These are phyloP conservation scores for Micromussa lordhowensis DNA, from an alignment of 92 coral and sea anemone species.

Conservation along the genomic window DNA sequence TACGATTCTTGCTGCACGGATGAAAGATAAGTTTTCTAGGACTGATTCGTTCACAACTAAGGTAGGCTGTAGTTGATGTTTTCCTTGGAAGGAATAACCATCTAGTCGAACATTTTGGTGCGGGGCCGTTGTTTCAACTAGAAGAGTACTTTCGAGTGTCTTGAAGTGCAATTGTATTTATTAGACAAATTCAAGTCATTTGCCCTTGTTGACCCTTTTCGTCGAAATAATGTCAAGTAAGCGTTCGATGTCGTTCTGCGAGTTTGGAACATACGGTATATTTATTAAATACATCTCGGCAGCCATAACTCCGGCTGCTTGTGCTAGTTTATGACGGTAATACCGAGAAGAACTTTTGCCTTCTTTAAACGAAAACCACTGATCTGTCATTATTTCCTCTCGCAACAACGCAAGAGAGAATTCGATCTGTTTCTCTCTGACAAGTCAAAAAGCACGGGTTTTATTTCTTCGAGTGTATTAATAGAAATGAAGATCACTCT, in stretches of 20 bases:
- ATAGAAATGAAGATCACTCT: constrained; percentile 2
- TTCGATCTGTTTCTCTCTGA: neutral
- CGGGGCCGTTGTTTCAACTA: neutral
- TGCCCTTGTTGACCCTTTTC: neutral
- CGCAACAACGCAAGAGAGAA: neutral
- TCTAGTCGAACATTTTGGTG: neutral
- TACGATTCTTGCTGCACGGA: neutral
- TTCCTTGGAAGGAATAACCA: neutral
- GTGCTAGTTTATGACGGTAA: neutral
- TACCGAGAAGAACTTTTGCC: neutral
- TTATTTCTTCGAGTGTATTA: neutral
- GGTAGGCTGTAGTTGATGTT: constrained; percentile 21
- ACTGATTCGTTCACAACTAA: neutral
- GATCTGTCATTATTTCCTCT: neutral
- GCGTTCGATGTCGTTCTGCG: neutral
- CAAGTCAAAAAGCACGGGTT: neutral
- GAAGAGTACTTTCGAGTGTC: neutral
- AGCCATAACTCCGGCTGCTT: neutral
- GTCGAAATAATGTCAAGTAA: neutral
- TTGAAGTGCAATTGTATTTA: neutral
- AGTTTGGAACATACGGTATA: neutral
- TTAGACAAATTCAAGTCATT: neutral
- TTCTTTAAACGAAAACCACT: neutral
- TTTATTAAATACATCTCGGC: neutral
- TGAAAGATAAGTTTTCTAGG: neutral